Base-by-base conservation (phyloP, 2,113 vertebrate species). In the Cyanistes caeruleus region DNA sequence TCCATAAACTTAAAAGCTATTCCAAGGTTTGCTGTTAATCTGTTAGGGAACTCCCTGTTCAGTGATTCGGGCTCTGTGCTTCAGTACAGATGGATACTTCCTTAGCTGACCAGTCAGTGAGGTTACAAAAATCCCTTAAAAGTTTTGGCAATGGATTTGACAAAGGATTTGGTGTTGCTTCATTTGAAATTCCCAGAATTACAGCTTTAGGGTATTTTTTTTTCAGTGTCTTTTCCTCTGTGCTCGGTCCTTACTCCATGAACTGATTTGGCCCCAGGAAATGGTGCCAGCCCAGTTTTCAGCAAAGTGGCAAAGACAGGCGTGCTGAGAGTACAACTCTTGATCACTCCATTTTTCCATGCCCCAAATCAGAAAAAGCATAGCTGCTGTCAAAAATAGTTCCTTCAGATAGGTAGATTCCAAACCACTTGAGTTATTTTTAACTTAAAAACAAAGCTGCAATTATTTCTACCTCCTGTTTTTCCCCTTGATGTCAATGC, bases 371-470 rank as follows among this genome's bases (percentile, higher is more conserved):
- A 93, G 78, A 55, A 91, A 91, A 89, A 72, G 22, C 35, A 11
- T 53, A 80, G 37, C 39, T 82, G 39, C 19, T 85, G 53, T 91
- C 72, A 79, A 74, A 95, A 91, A 15, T 15, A 51, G 28, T 87
- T 84, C 74, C 22, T 77, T 87, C 27, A n/a, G 39, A 67, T 53
- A 92, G 84, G 74, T 80, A 74, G 84, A 69, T 53, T 93, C 59
- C 87, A 96, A 88, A 62, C 58, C 63, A 48, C 55, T 76, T 76
- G 43, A 13, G 33, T 73, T 91, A 83, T 94, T 93, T 90, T 60
- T 89, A 89, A 67, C 65, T 87, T 30, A 62, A 88, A 84, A 78
- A 58, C 55, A 93, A 90, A 91, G 78, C 70, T 93, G 75, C 80
- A 93, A 58, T 76, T 23, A 67, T 81, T 93, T 94, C 74, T 84